phyloP scores from a whole-genome alignment of 2,797 vertebrate genomes.

The Cephalopachus bancanus region DNA sequence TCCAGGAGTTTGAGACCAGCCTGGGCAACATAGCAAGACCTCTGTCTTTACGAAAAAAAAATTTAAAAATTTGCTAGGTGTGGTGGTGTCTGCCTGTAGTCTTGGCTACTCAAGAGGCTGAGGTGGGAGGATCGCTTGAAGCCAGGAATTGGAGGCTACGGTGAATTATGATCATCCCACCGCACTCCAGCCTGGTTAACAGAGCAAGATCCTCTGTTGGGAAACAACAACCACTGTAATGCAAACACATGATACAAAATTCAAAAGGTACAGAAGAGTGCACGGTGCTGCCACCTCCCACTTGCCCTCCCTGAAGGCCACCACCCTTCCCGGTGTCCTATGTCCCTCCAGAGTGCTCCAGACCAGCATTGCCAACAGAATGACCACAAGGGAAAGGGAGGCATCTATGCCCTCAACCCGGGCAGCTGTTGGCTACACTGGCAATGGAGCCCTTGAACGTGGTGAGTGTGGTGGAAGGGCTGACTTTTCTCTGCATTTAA shows the following conservation, averaged over 20 bases:
- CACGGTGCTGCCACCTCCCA: neutral
- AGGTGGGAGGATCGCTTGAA: too few species aligned
- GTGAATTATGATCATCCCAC: too few species aligned
- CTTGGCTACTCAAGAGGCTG: too few species aligned
- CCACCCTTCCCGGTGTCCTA: neutral
- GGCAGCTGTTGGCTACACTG: neutral
- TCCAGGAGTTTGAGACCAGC: too few species aligned
- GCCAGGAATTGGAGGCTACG: too few species aligned
- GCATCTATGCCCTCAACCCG: too few species aligned
- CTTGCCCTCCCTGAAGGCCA: neutral
- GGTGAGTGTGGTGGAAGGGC: neutral
- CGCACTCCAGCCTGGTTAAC: too few species aligned
- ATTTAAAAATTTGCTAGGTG: neutral
- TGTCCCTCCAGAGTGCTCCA: neutral
- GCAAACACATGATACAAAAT: neutral
- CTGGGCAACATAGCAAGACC: too few species aligned
- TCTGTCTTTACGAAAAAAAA: too few species aligned
- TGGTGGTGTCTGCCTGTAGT: too few species aligned
- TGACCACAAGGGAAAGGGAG: neutral
- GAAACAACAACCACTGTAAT: neutral
- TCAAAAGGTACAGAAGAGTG: neutral
- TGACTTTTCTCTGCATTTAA: neutral
- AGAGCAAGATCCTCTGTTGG: too few species aligned
- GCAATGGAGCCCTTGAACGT: neutral
- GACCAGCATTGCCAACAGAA: neutral